These are phyloP conservation scores for Mylabris sibirica DNA, from an alignment of 2,888 invertebrate species.

Conservation along the genomic window DNA sequence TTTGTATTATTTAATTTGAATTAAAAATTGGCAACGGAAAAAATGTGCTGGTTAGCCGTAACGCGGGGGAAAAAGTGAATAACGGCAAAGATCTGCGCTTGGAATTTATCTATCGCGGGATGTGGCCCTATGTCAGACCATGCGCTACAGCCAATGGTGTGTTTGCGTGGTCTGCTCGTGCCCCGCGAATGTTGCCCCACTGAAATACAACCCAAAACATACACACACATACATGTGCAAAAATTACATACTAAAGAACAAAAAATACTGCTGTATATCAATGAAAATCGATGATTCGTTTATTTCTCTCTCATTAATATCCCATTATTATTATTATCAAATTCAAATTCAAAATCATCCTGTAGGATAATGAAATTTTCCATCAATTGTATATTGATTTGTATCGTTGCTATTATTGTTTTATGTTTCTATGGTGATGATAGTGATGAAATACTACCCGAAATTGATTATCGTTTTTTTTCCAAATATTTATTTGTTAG, in stretches of 20 bases:
- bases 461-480: no score
- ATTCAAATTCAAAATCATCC: not conserved
- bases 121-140: constrained; percentile 82
- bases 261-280: not conserved
- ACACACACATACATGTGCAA: not conserved
- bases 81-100: constrained; percentile 44
- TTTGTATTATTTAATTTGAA: not conserved
- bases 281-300: not conserved
- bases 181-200: constrained; percentile 47
- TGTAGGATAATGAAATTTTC: not conserved
- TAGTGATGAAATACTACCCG: not conserved
- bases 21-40: constrained; percentile 13
- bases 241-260: not conserved
- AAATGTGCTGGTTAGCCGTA: constrained; percentile 16
- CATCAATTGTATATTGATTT: not conserved
- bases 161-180: constrained; percentile 56
- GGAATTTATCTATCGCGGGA: constrained; percentile 60
- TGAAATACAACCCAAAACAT: constrained; percentile 24
- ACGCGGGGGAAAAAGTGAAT: constrained; percentile 35
- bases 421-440: not conserved
- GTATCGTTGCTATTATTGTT: not conserved
- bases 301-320: no score
- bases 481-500: not conserved
- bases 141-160: constrained; percentile 72
- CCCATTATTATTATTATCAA: no score